Base-by-base conservation (phyloP, 2,797 vertebrate genomes). In the Myripristis jacobus region DNA sequence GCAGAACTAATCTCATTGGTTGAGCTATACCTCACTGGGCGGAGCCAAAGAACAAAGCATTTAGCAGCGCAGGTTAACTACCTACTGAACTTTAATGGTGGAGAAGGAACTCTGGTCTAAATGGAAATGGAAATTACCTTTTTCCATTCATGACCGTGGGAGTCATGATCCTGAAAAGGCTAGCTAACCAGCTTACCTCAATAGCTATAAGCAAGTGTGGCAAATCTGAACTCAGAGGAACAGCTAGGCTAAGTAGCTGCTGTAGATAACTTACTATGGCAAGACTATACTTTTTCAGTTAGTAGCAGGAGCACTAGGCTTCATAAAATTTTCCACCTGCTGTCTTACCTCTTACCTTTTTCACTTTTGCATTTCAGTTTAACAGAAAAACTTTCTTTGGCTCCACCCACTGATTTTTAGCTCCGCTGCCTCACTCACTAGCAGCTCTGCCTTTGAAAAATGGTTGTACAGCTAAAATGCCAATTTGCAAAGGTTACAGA, bases 381-480 rank as follows among this genome's bases (percentile, higher is more conserved):
- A 4, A 27, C 53, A 13, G 27, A 57, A 61, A 34, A 46, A 22
- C 21, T 15, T 60, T 46, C 2, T 51, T 24, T 51, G 48, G 7
- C 48, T 51, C 48, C 21, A 6, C 19, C 4, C 31, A 53, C 36
- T 52, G 3, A 27, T 3, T 12, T 70, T 71, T 22, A 57, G 21
- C 54, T n/a, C 52, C 0, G n/a, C n/a, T n/a, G n/a, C n/a, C n/a
- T n/a, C n/a, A n/a, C n/a, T n/a, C n/a, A 55, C 44, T 10, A 52
- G 48, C 54, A 77, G 64, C 55, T 68, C 13, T 25, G 36, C 25
- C 13, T 53, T 1, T 43, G 21, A 43, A 15, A 43, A 43, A 43
- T 53, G 5, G 10, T 21, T 43, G 15, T 3, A 41, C 13, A 41
- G 11, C 12, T 25, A 41, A 57, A 46, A 24, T 31, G 21, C 2